phyloP scores from a whole-genome alignment of 1,140 invertebrate genomes.

The Ceratitis capitata region DNA sequence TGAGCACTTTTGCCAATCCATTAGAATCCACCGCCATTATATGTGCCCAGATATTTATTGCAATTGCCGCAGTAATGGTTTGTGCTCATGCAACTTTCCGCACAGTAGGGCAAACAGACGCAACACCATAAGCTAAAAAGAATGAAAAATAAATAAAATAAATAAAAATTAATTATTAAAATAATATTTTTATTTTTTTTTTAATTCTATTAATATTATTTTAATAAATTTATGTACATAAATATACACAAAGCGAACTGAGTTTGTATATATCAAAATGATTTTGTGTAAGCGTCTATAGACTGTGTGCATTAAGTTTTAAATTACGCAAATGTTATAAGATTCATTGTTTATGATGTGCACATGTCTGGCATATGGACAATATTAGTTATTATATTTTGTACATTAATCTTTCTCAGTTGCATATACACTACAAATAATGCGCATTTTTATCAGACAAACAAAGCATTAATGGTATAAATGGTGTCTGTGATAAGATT shows the following conservation, averaged over 20 bases:
- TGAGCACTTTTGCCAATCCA: neutral
- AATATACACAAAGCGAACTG: too few species aligned
- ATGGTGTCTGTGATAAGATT: neutral
- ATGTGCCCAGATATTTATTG: slow-evolving; percentile 71
- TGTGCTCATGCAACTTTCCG: slow-evolving; percentile 71
- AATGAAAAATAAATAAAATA: slow-evolving; percentile 34
- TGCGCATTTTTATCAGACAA: neutral
- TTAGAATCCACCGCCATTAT: slow-evolving; percentile 50
- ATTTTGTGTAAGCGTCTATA: neutral
- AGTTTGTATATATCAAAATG: neutral
- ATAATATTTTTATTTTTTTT: neutral
- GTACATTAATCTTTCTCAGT: neutral
- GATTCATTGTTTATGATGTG: neutral
- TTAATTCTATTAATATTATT: neutral
- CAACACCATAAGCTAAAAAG: slow-evolving; percentile 68
- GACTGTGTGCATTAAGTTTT: neutral
- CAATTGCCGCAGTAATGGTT: slow-evolving; percentile 78
- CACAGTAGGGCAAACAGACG: slow-evolving; percentile 73
- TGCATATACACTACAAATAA: neutral
- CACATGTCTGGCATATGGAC: neutral
- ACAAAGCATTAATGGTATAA: neutral
- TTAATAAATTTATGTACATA: neutral
- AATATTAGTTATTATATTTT: neutral
- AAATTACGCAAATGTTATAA: neutral
- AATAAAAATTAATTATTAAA: neutral